Base-by-base conservation (phyloP, 2,113 vertebrate genomes). In the Hirundichthys speculiger region DNA sequence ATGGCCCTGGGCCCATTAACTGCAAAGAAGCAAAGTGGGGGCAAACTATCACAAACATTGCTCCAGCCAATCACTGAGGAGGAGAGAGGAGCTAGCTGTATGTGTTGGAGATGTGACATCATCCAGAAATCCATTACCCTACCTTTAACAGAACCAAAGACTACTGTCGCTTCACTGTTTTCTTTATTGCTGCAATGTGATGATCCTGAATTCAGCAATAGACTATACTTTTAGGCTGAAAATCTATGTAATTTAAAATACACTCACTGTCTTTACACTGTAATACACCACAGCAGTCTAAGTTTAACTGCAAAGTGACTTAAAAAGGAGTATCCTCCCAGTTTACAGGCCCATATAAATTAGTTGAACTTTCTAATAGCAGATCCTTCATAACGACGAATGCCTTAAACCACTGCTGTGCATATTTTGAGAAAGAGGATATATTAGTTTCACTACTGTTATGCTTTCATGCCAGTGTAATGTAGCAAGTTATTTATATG, bases 101-200 rank as follows among this genome's bases (percentile, higher is more conserved):
- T 7, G 30, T 34, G 30, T 10, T 34, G 9, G 30, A 10, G 9
- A 34, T 34, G 30, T 27, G 25, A 27, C 25, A 27, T 34, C 30
- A 34, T 34, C 30, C 30, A 34, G 30, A 34, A 34, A 34, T 34
- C 30, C 30, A 6, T 34, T 34, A 34, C 30, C 30, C 9, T 5
- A 34, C 30, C 68, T 58, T 55, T 15, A 48, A 42, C 6, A 73
- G 34, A 75, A 67, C 84, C 88, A 88, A 87, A 88, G 81, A 86
- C 30, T 71, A 65, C 15, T 16, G 16, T 77, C 73, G 47, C 56
- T 27, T 54, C 30, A 3, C 6, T 42, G n/a, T 56, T 55, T 53
- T 18, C 10, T 54, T 24, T 20, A 25, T 22, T 6, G 54, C n/a
- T 58, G 49, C 13, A 38, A 46, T 58, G 30, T 34, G 30, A 21